Evolutionary conservation across 1,140 invertebrate species (phyloP).

Genomic region (Vanessa tameamea): DNA sequence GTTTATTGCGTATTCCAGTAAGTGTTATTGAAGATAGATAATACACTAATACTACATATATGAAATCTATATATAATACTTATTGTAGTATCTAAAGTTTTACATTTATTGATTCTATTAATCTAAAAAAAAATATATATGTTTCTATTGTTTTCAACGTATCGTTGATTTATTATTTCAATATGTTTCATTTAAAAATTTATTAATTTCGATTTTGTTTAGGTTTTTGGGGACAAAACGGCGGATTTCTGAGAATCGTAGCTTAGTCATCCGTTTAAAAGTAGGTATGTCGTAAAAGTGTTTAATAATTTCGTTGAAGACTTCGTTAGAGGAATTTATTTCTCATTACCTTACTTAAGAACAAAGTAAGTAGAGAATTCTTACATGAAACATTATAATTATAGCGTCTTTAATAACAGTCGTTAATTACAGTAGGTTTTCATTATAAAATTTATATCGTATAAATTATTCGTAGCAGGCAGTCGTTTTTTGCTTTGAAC

Average conservation of each 20-base stretch:
- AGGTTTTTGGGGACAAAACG: neutral
- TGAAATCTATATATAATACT: too few species aligned
- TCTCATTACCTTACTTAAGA: slow-evolving; percentile 15
- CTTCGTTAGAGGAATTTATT: slow-evolving; percentile 18
- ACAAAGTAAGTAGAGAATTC: slow-evolving; percentile 17
- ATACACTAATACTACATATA: too few species aligned
- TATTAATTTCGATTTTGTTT: neutral
- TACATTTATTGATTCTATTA: too few species aligned
- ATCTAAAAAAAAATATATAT: too few species aligned
- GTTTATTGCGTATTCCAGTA: too few species aligned
- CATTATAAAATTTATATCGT: slow-evolving; percentile 14
- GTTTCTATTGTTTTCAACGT: too few species aligned
- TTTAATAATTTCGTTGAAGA: slow-evolving; percentile 14
- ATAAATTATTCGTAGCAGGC: neutral
- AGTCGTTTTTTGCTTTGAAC: slow-evolving; percentile 1
- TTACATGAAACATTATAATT: slow-evolving; percentile 6
- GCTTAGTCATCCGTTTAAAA: neutral
- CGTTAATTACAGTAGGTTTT: slow-evolving; percentile 17
- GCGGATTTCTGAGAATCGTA: neutral
- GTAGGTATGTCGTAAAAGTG: slow-evolving; percentile 10
- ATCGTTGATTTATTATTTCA: too few species aligned
- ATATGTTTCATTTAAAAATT: too few species aligned
- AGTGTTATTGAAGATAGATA: too few species aligned
- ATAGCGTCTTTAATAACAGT: slow-evolving; percentile 5
- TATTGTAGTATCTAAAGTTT: too few species aligned